Conservation (phyloP, 2,113 vertebrate genomes). For the Protobothrops flavoviridis region DNA sequence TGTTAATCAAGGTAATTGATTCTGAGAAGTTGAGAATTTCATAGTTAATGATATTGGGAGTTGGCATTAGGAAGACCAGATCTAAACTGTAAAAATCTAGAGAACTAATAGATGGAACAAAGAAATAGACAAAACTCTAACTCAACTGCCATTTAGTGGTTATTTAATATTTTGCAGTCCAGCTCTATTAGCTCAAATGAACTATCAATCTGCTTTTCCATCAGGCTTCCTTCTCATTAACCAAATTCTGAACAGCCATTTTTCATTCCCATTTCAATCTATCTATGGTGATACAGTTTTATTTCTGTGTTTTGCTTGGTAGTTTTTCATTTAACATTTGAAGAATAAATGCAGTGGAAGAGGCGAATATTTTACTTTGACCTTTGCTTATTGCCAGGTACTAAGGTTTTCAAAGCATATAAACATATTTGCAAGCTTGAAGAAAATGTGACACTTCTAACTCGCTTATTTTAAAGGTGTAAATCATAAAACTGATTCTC, state of each 20-base stretch:
- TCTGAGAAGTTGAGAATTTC: not conserved
- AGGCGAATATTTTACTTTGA: not conserved
- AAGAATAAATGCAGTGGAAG: not conserved
- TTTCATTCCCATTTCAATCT: not conserved
- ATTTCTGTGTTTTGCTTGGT: not conserved
- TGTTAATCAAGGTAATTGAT: not conserved
- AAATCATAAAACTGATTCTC: constrained; percentile 25
- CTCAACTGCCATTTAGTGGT: not conserved
- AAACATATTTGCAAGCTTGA: not conserved
- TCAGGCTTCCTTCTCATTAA: not conserved
- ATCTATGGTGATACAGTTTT: not conserved
- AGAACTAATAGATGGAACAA: not conserved
- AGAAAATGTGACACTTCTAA: constrained; percentile 6
- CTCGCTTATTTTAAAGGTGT: constrained; percentile 24
- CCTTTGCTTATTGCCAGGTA: not conserved
- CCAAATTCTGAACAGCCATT: not conserved
- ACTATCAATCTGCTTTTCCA: no score
- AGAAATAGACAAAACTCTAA: not conserved
- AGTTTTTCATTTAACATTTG: not conserved
- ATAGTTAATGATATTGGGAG: not conserved
- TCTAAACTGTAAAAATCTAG: not conserved
- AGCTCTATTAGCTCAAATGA: not conserved
- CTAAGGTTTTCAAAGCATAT: not conserved
- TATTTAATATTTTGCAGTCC: not conserved
- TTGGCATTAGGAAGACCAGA: not conserved